phyloP scores from a whole-genome alignment of 2,888 invertebrate genomes.

The Aspidiotus rigidus region DNA sequence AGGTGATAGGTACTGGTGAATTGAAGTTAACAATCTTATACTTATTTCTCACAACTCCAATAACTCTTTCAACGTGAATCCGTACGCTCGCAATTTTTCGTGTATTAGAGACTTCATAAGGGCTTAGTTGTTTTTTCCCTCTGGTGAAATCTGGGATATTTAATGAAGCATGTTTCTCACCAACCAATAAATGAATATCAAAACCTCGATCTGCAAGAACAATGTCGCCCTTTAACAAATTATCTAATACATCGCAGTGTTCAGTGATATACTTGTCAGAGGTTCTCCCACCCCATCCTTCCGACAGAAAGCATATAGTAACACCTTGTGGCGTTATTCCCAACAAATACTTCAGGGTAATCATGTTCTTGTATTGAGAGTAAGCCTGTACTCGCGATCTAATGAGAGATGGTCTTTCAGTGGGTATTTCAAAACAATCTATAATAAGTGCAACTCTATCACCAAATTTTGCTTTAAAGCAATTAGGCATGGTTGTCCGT shows the following conservation, averaged over 20 bases:
- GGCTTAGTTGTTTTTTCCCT: too few species aligned
- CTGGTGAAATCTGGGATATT: too few species aligned
- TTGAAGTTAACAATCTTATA: neutral
- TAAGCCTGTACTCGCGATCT: neutral
- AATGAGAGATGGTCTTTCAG: neutral
- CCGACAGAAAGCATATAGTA: neutral
- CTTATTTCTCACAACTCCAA: too few species aligned
- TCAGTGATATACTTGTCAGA: neutral
- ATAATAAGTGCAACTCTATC: neutral
- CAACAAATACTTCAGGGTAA: neutral
- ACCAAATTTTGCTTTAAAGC: neutral
- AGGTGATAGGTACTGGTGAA: neutral
- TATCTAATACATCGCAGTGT: neutral
- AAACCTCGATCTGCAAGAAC: neutral
- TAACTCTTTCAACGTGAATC: too few species aligned
- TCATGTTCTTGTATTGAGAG: neutral
- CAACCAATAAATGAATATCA: neutral
- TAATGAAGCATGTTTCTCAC: too few species aligned
- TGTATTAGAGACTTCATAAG: too few species aligned
- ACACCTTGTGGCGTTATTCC: neutral
- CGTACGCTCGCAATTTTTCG: too few species aligned
- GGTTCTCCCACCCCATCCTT: neutral
- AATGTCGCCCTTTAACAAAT: neutral
- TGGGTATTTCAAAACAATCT: neutral
- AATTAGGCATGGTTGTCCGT: neutral